phyloP scores from a whole-genome alignment of 2,797 vertebrate genomes.

The Mormyrus hasselquistii region DNA sequence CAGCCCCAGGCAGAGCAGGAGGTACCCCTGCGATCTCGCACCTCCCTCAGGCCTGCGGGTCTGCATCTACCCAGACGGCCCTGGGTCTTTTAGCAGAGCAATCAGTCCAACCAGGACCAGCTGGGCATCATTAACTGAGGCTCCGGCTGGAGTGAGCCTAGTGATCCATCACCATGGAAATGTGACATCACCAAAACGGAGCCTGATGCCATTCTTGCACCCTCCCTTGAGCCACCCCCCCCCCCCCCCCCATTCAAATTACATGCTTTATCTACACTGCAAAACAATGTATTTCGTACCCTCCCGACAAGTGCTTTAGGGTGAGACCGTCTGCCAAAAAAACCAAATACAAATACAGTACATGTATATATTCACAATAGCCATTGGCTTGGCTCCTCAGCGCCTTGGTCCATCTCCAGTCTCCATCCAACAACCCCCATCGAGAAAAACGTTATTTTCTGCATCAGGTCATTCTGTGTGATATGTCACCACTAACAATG shows the following conservation, averaged over 20 bases:
- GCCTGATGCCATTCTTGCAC: background rate
- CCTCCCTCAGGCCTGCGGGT: background rate
- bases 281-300: background rate
- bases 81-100: background rate
- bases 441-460: background rate
- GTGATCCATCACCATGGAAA: background rate
- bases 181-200: background rate
- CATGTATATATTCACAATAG: background rate
- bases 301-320: background rate
- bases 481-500: background rate
- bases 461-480: background rate
- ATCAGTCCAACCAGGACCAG: background rate
- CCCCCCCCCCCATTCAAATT: background rate
- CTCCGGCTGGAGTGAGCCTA: background rate
- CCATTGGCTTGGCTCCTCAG: background rate
- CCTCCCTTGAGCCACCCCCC: background rate
- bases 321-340: background rate
- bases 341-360: background rate
- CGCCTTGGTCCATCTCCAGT: background rate
- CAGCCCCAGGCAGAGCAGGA: background rate
- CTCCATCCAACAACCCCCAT: background rate
- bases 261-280: background rate
- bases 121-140: background rate
- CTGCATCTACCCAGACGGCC: background rate
- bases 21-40: background rate